Evolutionary conservation across 2,113 vertebrate species (phyloP).

Genomic region (Casuarius casuarius): DNA sequence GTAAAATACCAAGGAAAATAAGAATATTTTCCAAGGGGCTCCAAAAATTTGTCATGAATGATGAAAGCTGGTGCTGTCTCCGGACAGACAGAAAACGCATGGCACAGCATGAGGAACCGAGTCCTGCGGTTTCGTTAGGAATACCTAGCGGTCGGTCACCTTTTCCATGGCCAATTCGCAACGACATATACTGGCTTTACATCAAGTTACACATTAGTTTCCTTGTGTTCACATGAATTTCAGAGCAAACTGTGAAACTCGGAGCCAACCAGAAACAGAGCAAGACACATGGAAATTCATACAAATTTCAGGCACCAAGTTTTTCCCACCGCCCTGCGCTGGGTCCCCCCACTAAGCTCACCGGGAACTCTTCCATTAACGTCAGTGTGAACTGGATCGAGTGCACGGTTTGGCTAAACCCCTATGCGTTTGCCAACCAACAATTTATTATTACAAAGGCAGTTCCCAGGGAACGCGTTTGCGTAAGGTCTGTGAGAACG

Average conservation of each 20-base stretch:
- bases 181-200: neutral
- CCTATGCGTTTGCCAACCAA: constrained; percentile 6
- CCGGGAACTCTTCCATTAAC: constrained; percentile 24
- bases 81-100: neutral
- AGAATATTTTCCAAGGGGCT: neutral
- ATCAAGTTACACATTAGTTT: neutral
- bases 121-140: neutral
- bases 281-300: neutral
- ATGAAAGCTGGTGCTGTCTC: neutral
- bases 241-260: neutral
- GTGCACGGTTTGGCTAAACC: constrained; percentile 20
- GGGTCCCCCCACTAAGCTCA: neutral
- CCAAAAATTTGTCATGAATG: neutral
- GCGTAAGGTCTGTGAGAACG: neutral
- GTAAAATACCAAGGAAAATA: neutral
- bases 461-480: constrained; percentile 36
- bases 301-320: neutral
- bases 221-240: neutral
- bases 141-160: neutral
- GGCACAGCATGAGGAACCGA: neutral
- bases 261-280: neutral
- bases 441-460: constrained; percentile 45
- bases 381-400: neutral
- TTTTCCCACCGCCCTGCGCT: constrained; percentile 27
- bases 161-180: neutral